Base-by-base conservation (phyloP, 64 coral and sea anemone species). In the Hydrozoanthus tunicans region DNA sequence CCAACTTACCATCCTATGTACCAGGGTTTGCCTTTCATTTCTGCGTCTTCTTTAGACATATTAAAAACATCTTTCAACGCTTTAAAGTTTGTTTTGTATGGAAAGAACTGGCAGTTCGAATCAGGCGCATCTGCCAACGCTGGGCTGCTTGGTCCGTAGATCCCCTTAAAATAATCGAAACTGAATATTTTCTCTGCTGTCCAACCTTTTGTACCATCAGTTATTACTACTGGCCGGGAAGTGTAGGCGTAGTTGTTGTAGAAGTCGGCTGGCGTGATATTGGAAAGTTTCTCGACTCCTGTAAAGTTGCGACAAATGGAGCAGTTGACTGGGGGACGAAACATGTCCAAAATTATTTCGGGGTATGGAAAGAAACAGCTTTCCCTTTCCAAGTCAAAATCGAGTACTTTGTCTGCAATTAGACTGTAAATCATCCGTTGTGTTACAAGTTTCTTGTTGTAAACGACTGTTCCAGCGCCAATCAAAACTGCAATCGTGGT, bases 1-100 rank as follows among this genome's bases (percentile, higher is more conserved):
- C 32, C 72, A 76, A 75, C 94, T 96, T 68, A 96, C 97, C 97
- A 99, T 54, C 97, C 97, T 51, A 99, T 96, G 7, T 99, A 99
- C 97, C 97, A 99, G 0, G 94, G 90, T 12, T 94, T 94, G 4
- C 97, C 97, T 55, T 96, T 79, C 97, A 99, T 99, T 62, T 94
- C 72, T 6, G 97, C 94, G 82, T 95, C 94, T 85, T 92, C 92
- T 66, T 94, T 75, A 51, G 97, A 82, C 97, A 99, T 99, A 69
- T 96, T 93, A 55, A 99, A 99, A 90, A 99, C 97, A 65, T 99
- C 97, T 69, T 93, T 72, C 10, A 99, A 81, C 6, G 64, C 78
- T 75, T 72, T 66, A 61, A 94, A 99, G 32, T 92, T 95, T 0
- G 97, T 94, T 5, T 95, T 64, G 15, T 99, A 99, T 0, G 94